Evolutionary conservation across 2,113 vertebrate species (phyloP), one percentile per base, ranked within the genome.

Genomic region (Cyanoderma ruficeps): DNA sequence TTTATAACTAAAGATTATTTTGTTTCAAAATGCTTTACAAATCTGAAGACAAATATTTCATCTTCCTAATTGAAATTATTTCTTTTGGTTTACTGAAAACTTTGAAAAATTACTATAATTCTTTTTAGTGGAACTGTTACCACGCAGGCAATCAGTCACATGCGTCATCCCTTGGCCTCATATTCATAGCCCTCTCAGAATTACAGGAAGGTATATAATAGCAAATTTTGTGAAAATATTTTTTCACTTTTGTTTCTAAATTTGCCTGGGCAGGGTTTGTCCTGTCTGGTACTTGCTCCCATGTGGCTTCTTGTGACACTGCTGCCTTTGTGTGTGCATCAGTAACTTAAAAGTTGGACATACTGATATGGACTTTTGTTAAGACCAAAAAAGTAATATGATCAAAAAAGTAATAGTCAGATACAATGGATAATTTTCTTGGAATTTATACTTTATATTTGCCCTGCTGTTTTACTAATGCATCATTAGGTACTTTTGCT

Each of bases 111-210:
- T 31, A 27, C 17, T 24, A 5, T 3, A 50, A 50, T 27, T 10
- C 47, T 56, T 9, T 27, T 25, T 69, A 61, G 17, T 22, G 69
- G 59, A 74, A 70, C 25, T 50, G 11, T 30, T 47, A 70, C 28
- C 15, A 37, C 3, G 3, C 30, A 50, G 25, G 14, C 53, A 81
- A 49, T 57, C 47, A 35, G 23, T 44, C 22, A 63, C 16, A 30
- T 4, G 6, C 8, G 10, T 63, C 1, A 1, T 6, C 20, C 10
- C 18, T 50, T 52, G 15, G 10, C 14, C 13, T 79, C 3, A 2
- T 56, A n/a, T 56, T 91, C 79, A 37, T 46, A 49, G 31, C 3
- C 13, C 7, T 64, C 41, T 64, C 6, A 60, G 82, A 79, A 78
- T 47, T 31, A 47, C 2, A 11, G 50, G 47, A 46, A 76, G 7